These are phyloP conservation scores for Orientallactaga sibirica DNA, from an alignment of 2,797 vertebrate species.

Conservation along the genomic window DNA sequence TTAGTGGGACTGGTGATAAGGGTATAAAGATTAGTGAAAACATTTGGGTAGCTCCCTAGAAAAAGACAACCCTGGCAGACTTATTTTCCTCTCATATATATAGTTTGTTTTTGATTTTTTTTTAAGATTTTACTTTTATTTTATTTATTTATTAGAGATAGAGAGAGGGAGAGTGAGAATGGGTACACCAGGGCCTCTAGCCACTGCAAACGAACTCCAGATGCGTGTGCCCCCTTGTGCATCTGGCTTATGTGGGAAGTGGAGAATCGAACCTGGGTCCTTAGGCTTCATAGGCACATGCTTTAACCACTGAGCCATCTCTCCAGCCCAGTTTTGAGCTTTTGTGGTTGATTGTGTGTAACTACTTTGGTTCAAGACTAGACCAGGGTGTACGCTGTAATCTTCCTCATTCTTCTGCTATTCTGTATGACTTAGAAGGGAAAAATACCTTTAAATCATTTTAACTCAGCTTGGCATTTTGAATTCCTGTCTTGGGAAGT, in stretches of 20 bases:
- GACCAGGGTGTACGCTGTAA: background rate
- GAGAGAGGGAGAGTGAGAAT: too few species aligned
- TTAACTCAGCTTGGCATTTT: conserved; percentile 51
- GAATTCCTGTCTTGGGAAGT: background rate
- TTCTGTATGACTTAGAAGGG: background rate
- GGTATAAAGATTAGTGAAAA: background rate
- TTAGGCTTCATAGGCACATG: too few species aligned
- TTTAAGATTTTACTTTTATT: too few species aligned
- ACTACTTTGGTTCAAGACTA: background rate
- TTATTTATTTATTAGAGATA: too few species aligned
- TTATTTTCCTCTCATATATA: too few species aligned
- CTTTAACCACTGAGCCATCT: too few species aligned
- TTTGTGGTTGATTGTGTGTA: background rate
- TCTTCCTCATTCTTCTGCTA: background rate
- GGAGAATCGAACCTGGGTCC: too few species aligned
- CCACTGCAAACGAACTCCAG: too few species aligned
- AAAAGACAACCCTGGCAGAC: background rate
- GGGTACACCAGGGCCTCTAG: too few species aligned
- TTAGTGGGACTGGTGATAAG: background rate
- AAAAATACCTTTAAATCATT: background rate
- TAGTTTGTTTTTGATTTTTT: too few species aligned
- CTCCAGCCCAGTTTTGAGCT: background rate
- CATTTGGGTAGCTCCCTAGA: background rate
- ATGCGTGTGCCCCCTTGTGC: too few species aligned
- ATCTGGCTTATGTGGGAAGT: too few species aligned